Percentiles rank a stretch among this genome's conserved stretches.
These are phyloP conservation scores for Urocynchramus pylzowi DNA, from an alignment of 2,113 vertebrate species.

Conservation along the genomic window DNA sequence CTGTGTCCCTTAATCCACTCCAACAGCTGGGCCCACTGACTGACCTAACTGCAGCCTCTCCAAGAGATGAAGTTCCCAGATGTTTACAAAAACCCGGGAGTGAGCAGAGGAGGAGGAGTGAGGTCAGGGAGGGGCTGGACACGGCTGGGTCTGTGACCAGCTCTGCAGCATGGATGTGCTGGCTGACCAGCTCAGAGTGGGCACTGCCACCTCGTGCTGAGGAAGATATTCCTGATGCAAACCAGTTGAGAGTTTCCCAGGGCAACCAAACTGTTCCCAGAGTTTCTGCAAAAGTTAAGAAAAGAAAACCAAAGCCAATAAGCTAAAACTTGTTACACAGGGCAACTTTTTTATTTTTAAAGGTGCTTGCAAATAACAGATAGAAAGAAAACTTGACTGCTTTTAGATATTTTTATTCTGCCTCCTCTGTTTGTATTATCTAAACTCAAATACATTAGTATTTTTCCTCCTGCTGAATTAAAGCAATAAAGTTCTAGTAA, in stretches of 20 bases:
- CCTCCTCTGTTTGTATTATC: neutral
- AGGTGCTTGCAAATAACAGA: neutral
- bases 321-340: neutral
- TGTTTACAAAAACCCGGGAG: neutral
- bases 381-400: neutral
- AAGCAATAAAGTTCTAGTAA: neutral
- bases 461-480: neutral
- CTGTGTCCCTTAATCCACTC: neutral
- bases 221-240: neutral
- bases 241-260: neutral
- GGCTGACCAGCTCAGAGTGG: neutral
- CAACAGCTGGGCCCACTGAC: neutral
- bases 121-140: neutral
- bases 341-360: neutral
- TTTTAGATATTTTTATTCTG: neutral
- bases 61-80: neutral
- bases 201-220: neutral
- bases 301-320: neutral
- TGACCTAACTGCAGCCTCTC: neutral
- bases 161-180: rapidly evolving
- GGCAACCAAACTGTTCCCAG: neutral
- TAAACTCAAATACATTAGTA: neutral
- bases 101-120: neutral
- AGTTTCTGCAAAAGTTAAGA: neutral
- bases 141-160: rapidly evolving